A percentile compares a stretch with the other conserved stretches of the same genome.
These are phyloP conservation scores for Rotaria macrura DNA, from an alignment of 2,888 invertebrate species.

Conservation along the genomic window DNA sequence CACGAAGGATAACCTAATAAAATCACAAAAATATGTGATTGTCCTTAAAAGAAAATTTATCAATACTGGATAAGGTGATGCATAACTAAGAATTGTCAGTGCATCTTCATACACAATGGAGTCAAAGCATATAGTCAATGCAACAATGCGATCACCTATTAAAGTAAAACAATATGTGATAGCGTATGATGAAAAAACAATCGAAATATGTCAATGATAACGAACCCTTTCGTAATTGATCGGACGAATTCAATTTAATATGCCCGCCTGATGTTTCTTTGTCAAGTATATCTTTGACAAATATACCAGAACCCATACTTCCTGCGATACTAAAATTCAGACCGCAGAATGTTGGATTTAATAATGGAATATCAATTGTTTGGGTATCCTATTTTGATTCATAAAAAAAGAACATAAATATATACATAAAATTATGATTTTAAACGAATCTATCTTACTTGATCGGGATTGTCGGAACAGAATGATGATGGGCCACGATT, in stretches of 20 bases:
- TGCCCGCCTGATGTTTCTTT: slow-evolving; percentile 62
- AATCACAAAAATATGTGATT: too few relatives aligned
- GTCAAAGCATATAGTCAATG: slow-evolving; percentile 72
- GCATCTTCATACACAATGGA: slow-evolving; percentile 83
- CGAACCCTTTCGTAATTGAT: neutral
- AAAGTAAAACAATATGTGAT: slow-evolving; percentile 36
- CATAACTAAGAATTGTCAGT: slow-evolving; percentile 73
- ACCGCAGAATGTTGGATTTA: slow-evolving; percentile 52
- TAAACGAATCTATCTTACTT: too few relatives aligned
- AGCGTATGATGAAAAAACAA: too few relatives aligned
- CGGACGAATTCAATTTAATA: neutral
- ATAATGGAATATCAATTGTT: neutral
- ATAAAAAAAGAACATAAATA: neutral
- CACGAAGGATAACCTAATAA: neutral
- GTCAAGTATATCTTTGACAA: slow-evolving; percentile 71
- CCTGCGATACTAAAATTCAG: slow-evolving; percentile 75
- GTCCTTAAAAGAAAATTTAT: too few relatives aligned
- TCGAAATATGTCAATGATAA: too few relatives aligned
- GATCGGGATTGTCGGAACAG: neutral
- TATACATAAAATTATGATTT: neutral
- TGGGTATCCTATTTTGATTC: neutral
- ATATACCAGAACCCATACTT: slow-evolving; percentile 80
- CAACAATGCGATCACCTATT: slow-evolving; percentile 73
- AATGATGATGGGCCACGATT: neutral
- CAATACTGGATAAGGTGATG: slow-evolving; percentile 64